Evolutionary conservation across 2,797 vertebrate species (phyloP), one percentile per base, ranked within the genome.

Genomic region (Hippopotamyrus pictus): DNA sequence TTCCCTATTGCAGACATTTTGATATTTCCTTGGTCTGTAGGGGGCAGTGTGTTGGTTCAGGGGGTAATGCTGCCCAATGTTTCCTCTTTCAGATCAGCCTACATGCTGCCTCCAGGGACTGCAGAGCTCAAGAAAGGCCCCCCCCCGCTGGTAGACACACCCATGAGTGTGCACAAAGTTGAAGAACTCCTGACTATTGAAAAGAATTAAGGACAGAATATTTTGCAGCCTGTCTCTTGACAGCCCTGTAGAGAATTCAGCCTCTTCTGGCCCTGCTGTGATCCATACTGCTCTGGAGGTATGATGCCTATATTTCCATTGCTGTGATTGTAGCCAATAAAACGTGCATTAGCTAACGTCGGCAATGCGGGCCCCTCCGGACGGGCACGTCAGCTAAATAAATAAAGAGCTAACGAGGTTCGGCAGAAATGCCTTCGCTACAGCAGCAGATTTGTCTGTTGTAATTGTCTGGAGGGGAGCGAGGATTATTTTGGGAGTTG

Each of bases 41-140:
- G 44, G 87, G 12, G 17, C 87, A 82, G 73, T 57, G 22, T 53
- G 59, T 51, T 84, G 83, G 87, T 90, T 88, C 29, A 88, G 65
- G 33, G 33, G 33, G 73, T 44, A 79, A 69, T 29, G 62, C 73
- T 44, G 14, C 73, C 17, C 73, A 79, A 19, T 44, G 6, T 17
- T 79, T 44, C 33, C 37, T 41, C 33, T 41, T 41, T 79, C 37
- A 79, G 62, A 79, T 79, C 37, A 79, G 37, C 33, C 37, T 44
- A 37, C 73, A 44, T 44, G 37, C 37, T 79, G 33, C 73, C 37
- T 79, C 33, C 33, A 79, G 73, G 73, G 73, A 79, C 37, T 37
- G 33, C 65, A 37, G 65, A 73, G 65, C 12, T 12, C 9, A 76
- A 37, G 33, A 41, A 41, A 6, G 33, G 3, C n/a, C 69, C 22